Percentiles rank a stretch among this genome's conserved stretches.
These are phyloP conservation scores for Hippoglossus hippoglossus DNA, from an alignment of 2,797 vertebrate species.

Conservation along the genomic window DNA sequence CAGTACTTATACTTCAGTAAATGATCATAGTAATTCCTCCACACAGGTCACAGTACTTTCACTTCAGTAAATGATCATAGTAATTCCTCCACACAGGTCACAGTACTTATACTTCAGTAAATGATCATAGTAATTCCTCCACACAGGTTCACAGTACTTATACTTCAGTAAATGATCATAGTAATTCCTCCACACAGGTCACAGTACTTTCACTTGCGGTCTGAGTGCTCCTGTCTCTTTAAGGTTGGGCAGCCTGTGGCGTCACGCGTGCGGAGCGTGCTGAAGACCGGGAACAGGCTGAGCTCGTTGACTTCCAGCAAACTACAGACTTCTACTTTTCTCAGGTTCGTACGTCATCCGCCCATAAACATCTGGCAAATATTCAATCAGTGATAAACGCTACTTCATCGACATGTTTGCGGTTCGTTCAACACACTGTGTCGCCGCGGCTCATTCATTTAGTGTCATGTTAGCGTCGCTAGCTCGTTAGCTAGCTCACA, in stretches of 20 bases:
- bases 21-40: too few species aligned
- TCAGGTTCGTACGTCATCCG: constrained; percentile 53
- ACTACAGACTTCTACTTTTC: constrained; percentile 17
- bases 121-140: neutral
- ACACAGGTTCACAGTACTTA: too few species aligned
- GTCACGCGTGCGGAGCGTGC: constrained; percentile 15
- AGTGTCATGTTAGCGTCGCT: constrained; percentile 50
- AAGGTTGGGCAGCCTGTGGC: constrained; percentile 37
- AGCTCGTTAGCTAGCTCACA: constrained; percentile 46
- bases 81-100: too few species aligned
- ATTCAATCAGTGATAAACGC: rapidly evolving
- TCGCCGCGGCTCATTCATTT: constrained; percentile 25
- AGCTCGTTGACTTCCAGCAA: constrained; percentile 25
- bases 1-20: too few species aligned
- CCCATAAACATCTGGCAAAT: rapidly evolving
- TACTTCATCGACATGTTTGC: rapidly evolving
- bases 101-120: neutral
- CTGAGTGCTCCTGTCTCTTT: constrained; percentile 58
- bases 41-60: neutral
- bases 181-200: neutral
- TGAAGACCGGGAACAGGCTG: constrained; percentile 54
- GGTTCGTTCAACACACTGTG: rapidly evolving
- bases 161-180: neutral
- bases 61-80: too few species aligned
- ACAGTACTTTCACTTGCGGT: neutral